A percentile compares a stretch with the other conserved stretches of the same genome.
Conservation (phyloP, 1,140 invertebrate species). For the Lineus longissimus region DNA sequence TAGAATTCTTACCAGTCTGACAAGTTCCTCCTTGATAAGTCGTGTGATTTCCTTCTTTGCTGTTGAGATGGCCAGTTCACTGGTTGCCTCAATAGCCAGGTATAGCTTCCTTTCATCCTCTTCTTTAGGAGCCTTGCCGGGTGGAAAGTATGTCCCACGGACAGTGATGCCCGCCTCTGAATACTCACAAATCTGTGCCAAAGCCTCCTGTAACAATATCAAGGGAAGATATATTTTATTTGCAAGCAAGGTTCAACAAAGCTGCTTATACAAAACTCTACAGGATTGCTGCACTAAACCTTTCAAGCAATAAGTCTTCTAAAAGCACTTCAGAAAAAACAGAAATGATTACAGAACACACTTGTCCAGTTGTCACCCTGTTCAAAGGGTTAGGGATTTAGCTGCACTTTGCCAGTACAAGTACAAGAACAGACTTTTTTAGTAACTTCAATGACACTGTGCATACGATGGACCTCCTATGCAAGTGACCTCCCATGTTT, state of each 20-base stretch:
- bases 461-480: too few relatives aligned
- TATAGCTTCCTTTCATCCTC: conserved; percentile 95
- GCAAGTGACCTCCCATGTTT: too few relatives aligned
- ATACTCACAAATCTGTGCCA: conserved; percentile 98
- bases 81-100: conserved; percentile 97
- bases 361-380: too few relatives aligned
- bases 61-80: conserved; percentile 93
- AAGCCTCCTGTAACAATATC: conserved; percentile 71
- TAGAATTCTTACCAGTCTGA: conserved; percentile 82
- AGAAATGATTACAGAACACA: too few relatives aligned
- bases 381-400: too few relatives aligned
- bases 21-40: conserved; percentile 94
- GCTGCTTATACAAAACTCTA: not conserved
- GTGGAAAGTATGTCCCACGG: conserved; percentile 87
- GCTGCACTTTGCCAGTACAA: too few relatives aligned
- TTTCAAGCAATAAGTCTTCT: conserved; percentile 1
- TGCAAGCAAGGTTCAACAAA: not conserved
- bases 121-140: conserved; percentile 64
- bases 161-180: conserved; percentile 98
- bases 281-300: not conserved
- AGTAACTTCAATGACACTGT: too few relatives aligned
- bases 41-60: conserved; percentile 98
- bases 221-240: conserved; percentile 14
- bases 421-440: too few relatives aligned
- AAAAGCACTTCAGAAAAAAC: not conserved